phyloP scores from a whole-genome alignment of 1,140 invertebrate genomes.

The Ostrea denselamellosa region DNA sequence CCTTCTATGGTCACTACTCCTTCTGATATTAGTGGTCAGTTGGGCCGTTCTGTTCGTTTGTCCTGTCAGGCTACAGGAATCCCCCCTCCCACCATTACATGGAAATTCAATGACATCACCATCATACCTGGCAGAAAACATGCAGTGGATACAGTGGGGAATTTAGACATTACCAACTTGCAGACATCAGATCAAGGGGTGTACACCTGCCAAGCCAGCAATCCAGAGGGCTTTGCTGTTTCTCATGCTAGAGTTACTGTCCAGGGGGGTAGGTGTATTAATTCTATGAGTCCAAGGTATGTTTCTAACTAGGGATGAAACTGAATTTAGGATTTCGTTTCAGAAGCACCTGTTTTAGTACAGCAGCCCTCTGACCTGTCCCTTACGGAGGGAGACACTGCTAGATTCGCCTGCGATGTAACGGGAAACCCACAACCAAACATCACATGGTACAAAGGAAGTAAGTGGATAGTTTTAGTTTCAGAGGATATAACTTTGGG shows the following conservation, averaged over 20 bases:
- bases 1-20: conserved; percentile 70
- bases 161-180: conserved; percentile 83
- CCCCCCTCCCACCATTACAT: conserved; percentile 85
- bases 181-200: conserved; percentile 74
- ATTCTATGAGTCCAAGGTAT: background rate
- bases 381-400: conserved; percentile 58
- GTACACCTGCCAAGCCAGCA: conserved; percentile 69
- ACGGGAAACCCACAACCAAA: conserved; percentile 86
- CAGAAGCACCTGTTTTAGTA: conserved; percentile 55
- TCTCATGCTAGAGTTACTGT: conserved; percentile 79
- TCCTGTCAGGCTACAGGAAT: conserved; percentile 85
- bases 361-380: conserved; percentile 59
- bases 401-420: conserved; percentile 84
- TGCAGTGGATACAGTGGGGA: conserved; percentile 80
- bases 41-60: conserved; percentile 81
- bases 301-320: background rate
- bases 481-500: background rate
- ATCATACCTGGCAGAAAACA: conserved; percentile 51
- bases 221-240: conserved; percentile 62
- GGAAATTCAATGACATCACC: conserved; percentile 81
- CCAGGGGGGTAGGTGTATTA: conserved; percentile 82
- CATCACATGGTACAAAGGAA: conserved; percentile 91
- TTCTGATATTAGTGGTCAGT: conserved; percentile 72
- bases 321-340: background rate
- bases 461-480: conserved; percentile 70